A percentile compares a stretch with the other conserved stretches of the same genome.
Conservation (phyloP, 2,113 vertebrate species). For the Tamias sibiricus region DNA sequence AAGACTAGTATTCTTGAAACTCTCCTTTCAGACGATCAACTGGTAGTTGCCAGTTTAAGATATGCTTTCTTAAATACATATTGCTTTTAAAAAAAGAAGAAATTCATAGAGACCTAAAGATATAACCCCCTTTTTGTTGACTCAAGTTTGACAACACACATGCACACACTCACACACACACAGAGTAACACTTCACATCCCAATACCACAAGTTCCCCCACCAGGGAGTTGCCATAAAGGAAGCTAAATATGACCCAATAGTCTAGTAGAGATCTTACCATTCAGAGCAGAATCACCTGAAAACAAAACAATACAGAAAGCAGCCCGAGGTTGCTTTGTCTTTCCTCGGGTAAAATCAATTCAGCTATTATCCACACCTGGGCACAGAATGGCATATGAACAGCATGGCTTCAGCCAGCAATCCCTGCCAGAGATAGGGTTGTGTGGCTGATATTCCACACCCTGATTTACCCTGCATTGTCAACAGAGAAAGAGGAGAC, state of each 20-base stretch:
- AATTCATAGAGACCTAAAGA: neutral
- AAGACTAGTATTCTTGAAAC: slow-evolving; percentile 10
- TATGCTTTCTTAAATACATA: neutral
- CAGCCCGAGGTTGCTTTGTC: slow-evolving; percentile 66
- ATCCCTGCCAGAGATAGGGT: slow-evolving; percentile 14
- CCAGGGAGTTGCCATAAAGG: slow-evolving; percentile 26
- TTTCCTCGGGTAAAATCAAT: slow-evolving; percentile 77
- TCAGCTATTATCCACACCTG: slow-evolving; percentile 73
- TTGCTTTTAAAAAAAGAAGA: neutral
- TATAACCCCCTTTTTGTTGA: neutral
- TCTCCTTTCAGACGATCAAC: neutral
- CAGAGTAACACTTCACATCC: neutral
- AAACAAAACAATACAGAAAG: slow-evolving; percentile 65
- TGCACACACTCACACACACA: neutral
- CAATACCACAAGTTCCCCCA: neutral
- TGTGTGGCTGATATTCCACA: slow-evolving; percentile 54
- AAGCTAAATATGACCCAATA: slow-evolving; percentile 60
- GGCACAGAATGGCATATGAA: slow-evolving; percentile 56
- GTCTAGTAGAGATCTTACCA: slow-evolving; percentile 51
- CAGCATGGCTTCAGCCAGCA: slow-evolving; percentile 43
- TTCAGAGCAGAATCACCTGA: slow-evolving; percentile 73
- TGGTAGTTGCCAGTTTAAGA: slow-evolving; percentile 34
- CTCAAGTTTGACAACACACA: neutral
- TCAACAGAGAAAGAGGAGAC: slow-evolving; percentile 42
- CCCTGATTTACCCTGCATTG: slow-evolving; percentile 53